Base-by-base conservation (phyloP, 2,797 vertebrate genomes). In the Pygocentrus nattereri region DNA sequence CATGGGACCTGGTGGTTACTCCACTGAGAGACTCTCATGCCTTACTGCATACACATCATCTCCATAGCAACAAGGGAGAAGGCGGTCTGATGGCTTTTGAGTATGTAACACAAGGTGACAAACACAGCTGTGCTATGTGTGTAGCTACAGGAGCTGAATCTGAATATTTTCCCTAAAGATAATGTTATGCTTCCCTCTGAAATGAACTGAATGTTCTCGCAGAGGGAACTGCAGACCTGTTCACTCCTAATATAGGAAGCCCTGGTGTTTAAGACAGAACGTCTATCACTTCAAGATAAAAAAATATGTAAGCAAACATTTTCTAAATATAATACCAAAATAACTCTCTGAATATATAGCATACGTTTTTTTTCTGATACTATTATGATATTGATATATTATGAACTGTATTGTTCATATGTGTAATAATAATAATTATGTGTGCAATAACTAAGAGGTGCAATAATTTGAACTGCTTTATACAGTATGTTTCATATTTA, bases 21-120 rank as follows among this genome's bases (percentile, higher is more conserved):
- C 82, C 71, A 23, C 61, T 19, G 78, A 77, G 59, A 31, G 58
- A 16, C 59, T 74, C 61, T 54, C 30, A 79, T 27, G 74, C 79
- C 74, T 52, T 54, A 70, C 76, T 71, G 81, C 64, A 81, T 52
- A 81, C 75, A 84, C 78, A 79, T 41, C 56, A 61, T 86, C 80
- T 68, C 82, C 81, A 81, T 70, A 75, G 75, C 78, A 86, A 84
- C 86, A 79, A 44, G 75, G 31, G 0, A 47, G 73, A 75, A 80
- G 61, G 74, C 79, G 31, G 56, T 72, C 74, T 71, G 64, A 76
- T 67, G 65, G 61, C 58, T 68, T 77, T 73, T 56, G 21, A 76
- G 76, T 34, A 16, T 54, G 41, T 34, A 18, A 44, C 61, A 31
- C 47, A 13, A 67, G 31, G 27, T 61, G 70, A 81, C 82, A 79